Evolutionary conservation across 2,113 vertebrate species (phyloP).

Genomic region (Echinops telfairi): DNA sequence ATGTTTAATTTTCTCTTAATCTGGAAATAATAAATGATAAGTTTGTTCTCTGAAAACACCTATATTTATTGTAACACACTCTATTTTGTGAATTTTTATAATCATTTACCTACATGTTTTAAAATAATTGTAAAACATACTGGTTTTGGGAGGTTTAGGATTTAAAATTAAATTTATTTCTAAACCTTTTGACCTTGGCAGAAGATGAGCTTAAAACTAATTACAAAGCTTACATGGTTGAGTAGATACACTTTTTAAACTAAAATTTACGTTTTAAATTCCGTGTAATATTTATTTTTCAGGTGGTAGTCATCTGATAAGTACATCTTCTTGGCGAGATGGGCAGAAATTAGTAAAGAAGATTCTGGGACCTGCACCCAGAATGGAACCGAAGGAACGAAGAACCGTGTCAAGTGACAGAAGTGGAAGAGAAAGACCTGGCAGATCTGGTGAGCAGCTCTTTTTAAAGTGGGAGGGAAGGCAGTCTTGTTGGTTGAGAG

Average conservation of each 20-base stretch:
- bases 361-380: constrained; percentile 92
- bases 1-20: constrained; percentile 38
- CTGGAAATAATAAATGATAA: constrained; percentile 33
- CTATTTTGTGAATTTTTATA: constrained; percentile 55
- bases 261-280: constrained; percentile 61
- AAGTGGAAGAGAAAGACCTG: constrained; percentile 85
- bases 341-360: constrained; percentile 96
- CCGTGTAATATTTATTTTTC: constrained; percentile 31
- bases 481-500: background rate
- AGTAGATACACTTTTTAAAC: constrained; percentile 27
- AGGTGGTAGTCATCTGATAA: constrained; percentile 89
- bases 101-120: background rate
- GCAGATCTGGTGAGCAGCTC: constrained; percentile 79
- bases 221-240: background rate
- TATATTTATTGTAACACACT: background rate
- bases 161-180: constrained; percentile 53
- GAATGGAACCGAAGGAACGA: constrained; percentile 84
- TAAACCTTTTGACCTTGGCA: constrained; percentile 50
- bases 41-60: background rate
- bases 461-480: background rate
- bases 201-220: constrained; percentile 53
- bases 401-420: constrained; percentile 85
- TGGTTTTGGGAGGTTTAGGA: background rate
- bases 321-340: constrained; percentile 94
- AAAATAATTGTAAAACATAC: background rate